phyloP scores from a whole-genome alignment of 2,797 vertebrate genomes.

The Poecile montanus region DNA sequence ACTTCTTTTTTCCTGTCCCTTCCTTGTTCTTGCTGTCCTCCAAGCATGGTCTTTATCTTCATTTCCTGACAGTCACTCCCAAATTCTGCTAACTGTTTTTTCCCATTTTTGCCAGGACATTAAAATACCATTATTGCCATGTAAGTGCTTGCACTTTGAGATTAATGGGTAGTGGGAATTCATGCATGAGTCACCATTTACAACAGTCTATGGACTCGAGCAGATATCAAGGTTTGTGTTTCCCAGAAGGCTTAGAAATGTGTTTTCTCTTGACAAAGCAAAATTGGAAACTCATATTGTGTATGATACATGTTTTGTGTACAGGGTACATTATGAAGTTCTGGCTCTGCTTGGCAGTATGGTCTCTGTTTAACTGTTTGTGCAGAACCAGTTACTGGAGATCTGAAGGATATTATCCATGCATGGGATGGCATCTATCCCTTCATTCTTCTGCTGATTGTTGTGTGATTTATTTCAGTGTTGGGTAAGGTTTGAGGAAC shows the following conservation, averaged over 20 bases:
- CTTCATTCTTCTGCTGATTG: background rate
- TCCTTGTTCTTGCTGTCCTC: background rate
- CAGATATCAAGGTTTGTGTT: constrained; percentile 18
- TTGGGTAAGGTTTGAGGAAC: background rate
- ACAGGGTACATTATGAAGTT: background rate
- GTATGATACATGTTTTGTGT: fast-evolving
- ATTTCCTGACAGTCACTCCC: constrained; percentile 19
- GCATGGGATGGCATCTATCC: background rate
- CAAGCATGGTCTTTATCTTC: background rate
- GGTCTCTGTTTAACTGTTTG: background rate
- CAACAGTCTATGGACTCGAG: fast-evolving
- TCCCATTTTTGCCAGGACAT: constrained; percentile 5
- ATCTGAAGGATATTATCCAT: fast-evolving
- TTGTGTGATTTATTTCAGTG: background rate
- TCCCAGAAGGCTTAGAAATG: background rate
- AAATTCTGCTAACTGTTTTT: background rate
- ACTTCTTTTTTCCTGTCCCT: background rate
- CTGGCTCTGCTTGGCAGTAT: background rate
- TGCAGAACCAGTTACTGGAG: background rate
- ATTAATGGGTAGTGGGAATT: constrained; percentile 41
- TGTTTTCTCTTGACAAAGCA: background rate
- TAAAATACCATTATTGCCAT: constrained; percentile 26
- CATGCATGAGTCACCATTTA: constrained; percentile 24
- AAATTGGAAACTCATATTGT: background rate
- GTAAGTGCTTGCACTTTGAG: background rate